Base-by-base conservation (phyloP, 1,140 invertebrate species). In the Trigoniulus corallinus region DNA sequence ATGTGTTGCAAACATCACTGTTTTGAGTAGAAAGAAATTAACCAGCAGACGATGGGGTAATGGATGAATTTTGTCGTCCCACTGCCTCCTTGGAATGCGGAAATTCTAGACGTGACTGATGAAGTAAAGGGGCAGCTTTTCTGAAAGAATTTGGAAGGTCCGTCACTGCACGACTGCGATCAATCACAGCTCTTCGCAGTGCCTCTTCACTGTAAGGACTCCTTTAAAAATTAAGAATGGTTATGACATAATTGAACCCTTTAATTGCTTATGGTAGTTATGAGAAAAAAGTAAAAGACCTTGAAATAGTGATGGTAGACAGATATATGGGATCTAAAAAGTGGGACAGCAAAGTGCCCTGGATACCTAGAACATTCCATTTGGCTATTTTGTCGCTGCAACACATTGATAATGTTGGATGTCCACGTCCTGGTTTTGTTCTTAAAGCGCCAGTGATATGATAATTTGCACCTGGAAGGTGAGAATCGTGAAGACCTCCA, bases 381-480 rank as follows among this genome's bases (percentile, higher is more conserved):
- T 80, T 79, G 4, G 85, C 77, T 1, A 95, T 70, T 73, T 95
- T 96, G 67, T 96, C 91, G 65, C 87, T 93, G 66, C 91, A 95
- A 1, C 85, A 92, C 54, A 93, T 76, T 39, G 85, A 92, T 13
- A 84, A 61, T 1, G 92, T 95, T 41, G 79, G 79, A 63, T 91
- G 81, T 0, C 92, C 92, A 61, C 88, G 70, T 0, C 92, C 92
- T 42, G 92, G 92, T 67, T 97, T 96, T 1, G 80, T 92, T 46
- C 91, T 72, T 7, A 93, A 72, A 37, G 76, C 77, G 20, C 83
- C 84, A 15, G 59, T 52, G 1, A 77, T 61, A 61, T 91, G 87
- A 64, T 84, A 88, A 24, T 73, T 62, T 7, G 53, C 40, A 42
- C 57, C 53, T 4, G 52, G 50, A n/a, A 51, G 22, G 37, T 51